These are phyloP conservation scores for Cebidichthys violaceus DNA, from an alignment of 2,113 vertebrate species.

Conservation along the genomic window DNA sequence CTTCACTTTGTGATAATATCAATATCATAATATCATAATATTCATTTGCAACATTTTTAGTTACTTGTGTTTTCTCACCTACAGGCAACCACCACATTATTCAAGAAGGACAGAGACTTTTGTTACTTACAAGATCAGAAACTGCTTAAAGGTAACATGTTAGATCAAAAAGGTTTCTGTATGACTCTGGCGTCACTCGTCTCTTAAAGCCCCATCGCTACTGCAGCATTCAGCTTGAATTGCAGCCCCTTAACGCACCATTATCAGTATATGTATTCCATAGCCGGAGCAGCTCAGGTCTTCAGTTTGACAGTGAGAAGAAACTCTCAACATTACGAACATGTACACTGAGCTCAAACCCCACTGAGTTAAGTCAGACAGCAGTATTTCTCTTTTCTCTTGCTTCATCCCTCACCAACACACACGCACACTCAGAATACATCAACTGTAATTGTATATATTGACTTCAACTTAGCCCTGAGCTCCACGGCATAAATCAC, in stretches of 20 bases:
- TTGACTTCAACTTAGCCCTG: conserved; percentile 53
- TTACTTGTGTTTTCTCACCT: not conserved
- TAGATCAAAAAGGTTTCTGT: not conserved
- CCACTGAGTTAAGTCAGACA: conserved; percentile 20
- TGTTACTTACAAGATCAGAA: not conserved
- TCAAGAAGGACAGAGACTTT: conserved; percentile 12
- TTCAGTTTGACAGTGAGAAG: conserved; percentile 27
- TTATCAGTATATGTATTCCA: conserved; percentile 23
- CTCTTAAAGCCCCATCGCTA: not conserved
- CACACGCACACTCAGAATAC: conserved; percentile 30
- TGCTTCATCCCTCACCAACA: conserved; percentile 28
- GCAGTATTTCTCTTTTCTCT: conserved; percentile 36
- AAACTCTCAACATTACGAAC: conserved; percentile 37
- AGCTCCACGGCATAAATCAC: conserved; percentile 59
- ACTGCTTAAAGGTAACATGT: not conserved
- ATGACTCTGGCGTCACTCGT: not conserved
- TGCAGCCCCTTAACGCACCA: conserved; percentile 29
- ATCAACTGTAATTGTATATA: conserved; percentile 64
- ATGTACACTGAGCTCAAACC: conserved; percentile 29
- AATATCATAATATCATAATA: conserved; percentile 22
- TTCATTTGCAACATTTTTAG: not conserved
- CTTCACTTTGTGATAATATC: not conserved
- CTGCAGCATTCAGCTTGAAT: conserved; percentile 11
- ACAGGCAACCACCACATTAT: conserved; percentile 28
- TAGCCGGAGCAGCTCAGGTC: conserved; percentile 5